phyloP scores from a whole-genome alignment of 1,140 invertebrate species.

The Ceratosolen solmsi region DNA sequence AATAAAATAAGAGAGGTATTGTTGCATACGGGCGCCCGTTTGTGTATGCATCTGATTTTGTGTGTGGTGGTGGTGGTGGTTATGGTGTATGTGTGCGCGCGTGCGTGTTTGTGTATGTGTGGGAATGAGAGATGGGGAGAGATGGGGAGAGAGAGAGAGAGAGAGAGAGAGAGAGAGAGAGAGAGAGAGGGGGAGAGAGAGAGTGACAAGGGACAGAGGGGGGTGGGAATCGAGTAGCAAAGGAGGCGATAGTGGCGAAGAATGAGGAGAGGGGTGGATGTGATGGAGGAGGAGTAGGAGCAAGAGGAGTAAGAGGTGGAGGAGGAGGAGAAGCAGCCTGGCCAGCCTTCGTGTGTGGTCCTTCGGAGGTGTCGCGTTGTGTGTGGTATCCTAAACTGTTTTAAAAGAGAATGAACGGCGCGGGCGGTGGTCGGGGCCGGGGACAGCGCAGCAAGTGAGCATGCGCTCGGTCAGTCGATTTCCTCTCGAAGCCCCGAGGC shows the following conservation, averaged over 20 bases:
- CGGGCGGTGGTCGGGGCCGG: neutral
- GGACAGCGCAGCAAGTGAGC: neutral
- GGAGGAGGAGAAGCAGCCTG: constrained; percentile 1
- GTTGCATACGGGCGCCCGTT: too few species aligned
- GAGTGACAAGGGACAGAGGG: constrained; percentile 16
- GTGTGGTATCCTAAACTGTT: constrained; percentile 64
- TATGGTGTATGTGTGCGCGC: too few species aligned
- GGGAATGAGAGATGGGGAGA: too few species aligned
- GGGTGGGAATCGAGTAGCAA: too few species aligned
- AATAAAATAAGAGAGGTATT: too few species aligned
- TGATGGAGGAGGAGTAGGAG: constrained; percentile 30
- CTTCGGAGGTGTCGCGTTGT: constrained; percentile 65
- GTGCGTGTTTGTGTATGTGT: too few species aligned
- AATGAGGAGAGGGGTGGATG: neutral
- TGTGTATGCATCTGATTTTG: too few species aligned
- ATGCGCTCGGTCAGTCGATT: constrained; percentile 1
- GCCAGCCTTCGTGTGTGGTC: constrained; percentile 68
- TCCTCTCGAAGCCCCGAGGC: neutral
- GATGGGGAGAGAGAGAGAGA: too few species aligned
- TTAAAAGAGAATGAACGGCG: constrained; percentile 41
- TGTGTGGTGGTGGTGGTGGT: too few species aligned
- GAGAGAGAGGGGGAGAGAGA: neutral
- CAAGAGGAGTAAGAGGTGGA: neutral
- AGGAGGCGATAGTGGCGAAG: constrained; percentile 28
- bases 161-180: constrained; percentile 22